Percentiles rank a stretch among this genome's conserved stretches.
Conservation (phyloP, 2,797 vertebrate species). For the Diglossa cyanea region DNA sequence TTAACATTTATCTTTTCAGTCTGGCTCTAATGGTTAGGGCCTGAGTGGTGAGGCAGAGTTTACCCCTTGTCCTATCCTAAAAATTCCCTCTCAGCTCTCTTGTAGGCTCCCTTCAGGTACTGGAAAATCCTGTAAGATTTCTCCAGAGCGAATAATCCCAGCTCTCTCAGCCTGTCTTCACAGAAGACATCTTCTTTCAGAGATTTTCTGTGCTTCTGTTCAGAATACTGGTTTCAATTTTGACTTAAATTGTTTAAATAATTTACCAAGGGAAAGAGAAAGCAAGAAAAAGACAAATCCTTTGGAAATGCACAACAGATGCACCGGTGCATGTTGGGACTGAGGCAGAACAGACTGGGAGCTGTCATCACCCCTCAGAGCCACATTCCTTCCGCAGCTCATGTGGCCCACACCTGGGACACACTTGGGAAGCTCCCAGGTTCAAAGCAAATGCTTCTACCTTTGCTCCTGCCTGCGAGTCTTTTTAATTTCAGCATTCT, state of each 20-base stretch:
- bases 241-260: not conserved
- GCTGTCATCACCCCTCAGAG: slow-evolving; percentile 43
- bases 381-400: slow-evolving; percentile 1
- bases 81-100: not conserved
- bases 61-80: not conserved
- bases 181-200: not conserved
- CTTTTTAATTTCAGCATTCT: not conserved
- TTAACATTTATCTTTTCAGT: not conserved
- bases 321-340: not conserved
- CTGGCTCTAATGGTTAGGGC: not conserved
- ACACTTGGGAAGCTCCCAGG: not conserved
- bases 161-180: not conserved
- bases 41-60: not conserved
- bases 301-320: not conserved
- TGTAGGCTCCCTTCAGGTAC: not conserved
- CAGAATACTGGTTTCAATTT: not conserved
- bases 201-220: not conserved
- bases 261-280: not conserved
- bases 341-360: not conserved
- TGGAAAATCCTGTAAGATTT: not conserved
- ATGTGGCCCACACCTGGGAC: slow-evolving; percentile 40
- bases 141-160: not conserved
- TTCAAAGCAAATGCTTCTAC: slow-evolving; percentile 34
- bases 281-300: not conserved
- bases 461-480: slow-evolving; percentile 7